Evolutionary conservation across 2,888 invertebrate genomes (phyloP).

Genomic region (Orthosia cruda): DNA sequence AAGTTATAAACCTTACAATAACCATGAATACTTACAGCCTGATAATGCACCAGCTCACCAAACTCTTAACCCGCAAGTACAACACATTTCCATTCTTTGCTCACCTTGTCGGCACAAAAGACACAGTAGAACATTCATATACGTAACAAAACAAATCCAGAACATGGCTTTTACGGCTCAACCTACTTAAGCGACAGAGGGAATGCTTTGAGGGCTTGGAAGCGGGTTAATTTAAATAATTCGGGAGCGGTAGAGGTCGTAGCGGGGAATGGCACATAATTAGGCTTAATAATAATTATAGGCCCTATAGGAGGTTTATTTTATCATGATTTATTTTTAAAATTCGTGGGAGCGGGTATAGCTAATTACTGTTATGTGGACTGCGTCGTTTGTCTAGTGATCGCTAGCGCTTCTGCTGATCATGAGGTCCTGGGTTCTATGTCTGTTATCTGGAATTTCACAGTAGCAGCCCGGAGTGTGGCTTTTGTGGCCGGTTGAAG

Average conservation of each 20-base stretch:
- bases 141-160: conserved; percentile 43
- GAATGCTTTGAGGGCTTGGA: conserved; percentile 59
- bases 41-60: not conserved
- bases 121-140: conserved; percentile 45
- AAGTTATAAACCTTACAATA: not conserved
- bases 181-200: conserved; percentile 63
- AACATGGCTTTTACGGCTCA: conserved; percentile 49
- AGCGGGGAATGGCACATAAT: conserved; percentile 49
- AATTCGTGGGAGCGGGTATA: conserved; percentile 21
- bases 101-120: conserved; percentile 31
- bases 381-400: too few species aligned
- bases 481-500: too few species aligned
- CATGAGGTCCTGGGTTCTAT: too few species aligned
- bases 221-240: conserved; percentile 70
- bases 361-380: conserved; percentile 39
- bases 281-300: conserved; percentile 58
- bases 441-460: too few species aligned
- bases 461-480: too few species aligned
- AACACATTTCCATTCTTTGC: not conserved
- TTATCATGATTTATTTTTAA: conserved; percentile 52
- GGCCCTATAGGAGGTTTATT: conserved; percentile 15
- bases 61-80: conserved; percentile 7
- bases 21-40: not conserved
- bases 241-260: conserved; percentile 33
- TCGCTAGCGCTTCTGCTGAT: too few species aligned